Percentiles rank a stretch among this genome's conserved stretches.
Evolutionary conservation across 23 tunicate genomes (phyloP).

Genomic region (Trididemnum nubilum): DNA sequence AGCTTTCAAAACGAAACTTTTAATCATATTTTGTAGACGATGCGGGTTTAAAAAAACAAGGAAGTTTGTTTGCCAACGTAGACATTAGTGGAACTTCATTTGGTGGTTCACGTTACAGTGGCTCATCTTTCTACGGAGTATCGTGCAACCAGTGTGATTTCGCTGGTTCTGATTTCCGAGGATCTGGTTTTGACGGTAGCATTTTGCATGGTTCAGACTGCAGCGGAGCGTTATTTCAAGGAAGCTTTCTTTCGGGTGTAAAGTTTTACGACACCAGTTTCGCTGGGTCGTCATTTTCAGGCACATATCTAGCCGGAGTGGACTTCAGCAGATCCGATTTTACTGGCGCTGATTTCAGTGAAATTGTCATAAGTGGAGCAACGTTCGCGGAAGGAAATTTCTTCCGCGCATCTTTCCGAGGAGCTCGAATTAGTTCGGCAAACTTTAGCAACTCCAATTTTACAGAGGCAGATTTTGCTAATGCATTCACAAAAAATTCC

Average conservation of each 20-base stretch:
- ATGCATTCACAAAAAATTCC: not conserved
- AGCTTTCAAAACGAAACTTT: no score
- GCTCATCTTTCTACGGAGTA: not conserved
- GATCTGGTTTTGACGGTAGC: not conserved
- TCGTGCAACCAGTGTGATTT: not conserved
- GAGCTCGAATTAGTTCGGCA: not conserved
- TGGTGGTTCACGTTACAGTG: constrained; percentile 14
- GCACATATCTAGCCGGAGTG: not conserved
- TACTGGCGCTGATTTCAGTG: constrained; percentile 20
- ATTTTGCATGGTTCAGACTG: constrained; percentile 5
- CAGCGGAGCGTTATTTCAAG: constrained; percentile 8
- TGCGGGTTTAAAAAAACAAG: not conserved
- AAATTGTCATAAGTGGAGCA: not conserved
- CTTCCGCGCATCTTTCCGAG: not conserved
- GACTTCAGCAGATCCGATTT: constrained; percentile 7
- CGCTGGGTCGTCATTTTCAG: not conserved
- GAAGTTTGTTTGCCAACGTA: not conserved
- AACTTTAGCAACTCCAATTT: constrained; percentile 12
- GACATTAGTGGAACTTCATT: constrained; percentile 8
- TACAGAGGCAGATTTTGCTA: not conserved
- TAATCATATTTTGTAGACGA: constrained; percentile 2
- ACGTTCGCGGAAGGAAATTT: not conserved
- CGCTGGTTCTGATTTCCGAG: not conserved
- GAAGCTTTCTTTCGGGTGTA: constrained; percentile 15
- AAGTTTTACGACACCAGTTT: not conserved